Base-by-base conservation (phyloP, 2,797 vertebrate genomes). In the Phataginus tetradactyla region DNA sequence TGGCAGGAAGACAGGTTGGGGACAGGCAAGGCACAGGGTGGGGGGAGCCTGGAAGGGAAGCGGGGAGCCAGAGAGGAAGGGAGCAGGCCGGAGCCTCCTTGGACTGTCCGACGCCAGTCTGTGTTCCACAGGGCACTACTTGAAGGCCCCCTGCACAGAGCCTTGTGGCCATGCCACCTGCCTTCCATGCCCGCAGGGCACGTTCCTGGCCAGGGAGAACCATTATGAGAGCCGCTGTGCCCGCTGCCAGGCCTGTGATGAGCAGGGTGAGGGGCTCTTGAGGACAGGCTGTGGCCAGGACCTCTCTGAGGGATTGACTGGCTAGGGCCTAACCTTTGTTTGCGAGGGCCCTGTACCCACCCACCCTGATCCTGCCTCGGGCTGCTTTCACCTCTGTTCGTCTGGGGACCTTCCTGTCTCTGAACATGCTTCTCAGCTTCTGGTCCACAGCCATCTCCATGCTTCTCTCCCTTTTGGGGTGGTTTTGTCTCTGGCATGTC, bases 161-260 rank as follows among this genome's bases (percentile, higher is more conserved):
- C 84, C 0, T 1, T 92, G 59, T 45, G 94, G 77, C 0, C 0
- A 3, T 0, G 57, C 29, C 0, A 1, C 0, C 49, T 98, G 98
- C 9, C 0, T 0, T 0, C 0, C 78, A 0, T 98, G 98, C 10
- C 77, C 91, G 0, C 0, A 0, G 0, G 98, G 98, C 80, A 98
- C 98, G 51, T 98, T 98, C 94, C 66, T 96, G 37, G 7, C 97
- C n/a, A 59, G 72, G 29, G 96, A 96, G 79, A 98, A 98, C 97
- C 98, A 97, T 78, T 75, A n/a, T 4, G 0, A 83, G 45, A 4
- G 0, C 0, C 0, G 71, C 23, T 98, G 98, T 78, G 18, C 55
- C 39, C 97, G 96, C 51, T 98, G 98, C 90, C 94, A 92, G 0
- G 71, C 95, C 95, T 98, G 98, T 3, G 98, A 98, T 34, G 96